Percentiles rank a stretch among this genome's conserved stretches.
Conservation (phyloP, 2,888 invertebrate genomes). For the Protonemura montana region DNA sequence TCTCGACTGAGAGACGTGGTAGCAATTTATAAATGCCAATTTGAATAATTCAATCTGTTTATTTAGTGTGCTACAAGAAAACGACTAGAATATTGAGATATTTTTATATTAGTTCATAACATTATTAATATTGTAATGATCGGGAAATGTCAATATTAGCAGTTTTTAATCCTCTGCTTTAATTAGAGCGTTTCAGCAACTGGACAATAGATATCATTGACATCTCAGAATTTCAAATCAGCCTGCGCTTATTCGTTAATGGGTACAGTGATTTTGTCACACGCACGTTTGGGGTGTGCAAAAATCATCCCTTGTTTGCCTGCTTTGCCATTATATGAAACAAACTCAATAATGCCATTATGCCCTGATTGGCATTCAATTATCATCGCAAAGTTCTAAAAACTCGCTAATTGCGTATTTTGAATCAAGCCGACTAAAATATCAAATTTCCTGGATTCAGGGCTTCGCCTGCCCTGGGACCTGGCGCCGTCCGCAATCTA, state of each 20-base stretch:
- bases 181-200: no score
- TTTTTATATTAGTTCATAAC: background rate
- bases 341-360: background rate
- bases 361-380: constrained; percentile 12
- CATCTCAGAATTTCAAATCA: no score
- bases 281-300: background rate
- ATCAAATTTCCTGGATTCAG: constrained; percentile 43
- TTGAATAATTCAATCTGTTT: constrained; percentile 12
- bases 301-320: background rate
- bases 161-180: no score
- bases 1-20: background rate
- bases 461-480: background rate
- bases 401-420: background rate
- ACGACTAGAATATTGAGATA: background rate
- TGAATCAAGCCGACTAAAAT: background rate
- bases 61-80: background rate
- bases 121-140: background rate
- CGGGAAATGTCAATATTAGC: background rate
- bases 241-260: background rate
- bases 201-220: no score
- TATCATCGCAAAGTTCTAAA: background rate
- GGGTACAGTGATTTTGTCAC: background rate
- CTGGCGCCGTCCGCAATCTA: constrained; percentile 32
- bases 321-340: constrained; percentile 2
- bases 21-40: constrained; percentile 12